phyloP scores from a whole-genome alignment of 2,797 vertebrate species.

The Rallus crepitans region DNA sequence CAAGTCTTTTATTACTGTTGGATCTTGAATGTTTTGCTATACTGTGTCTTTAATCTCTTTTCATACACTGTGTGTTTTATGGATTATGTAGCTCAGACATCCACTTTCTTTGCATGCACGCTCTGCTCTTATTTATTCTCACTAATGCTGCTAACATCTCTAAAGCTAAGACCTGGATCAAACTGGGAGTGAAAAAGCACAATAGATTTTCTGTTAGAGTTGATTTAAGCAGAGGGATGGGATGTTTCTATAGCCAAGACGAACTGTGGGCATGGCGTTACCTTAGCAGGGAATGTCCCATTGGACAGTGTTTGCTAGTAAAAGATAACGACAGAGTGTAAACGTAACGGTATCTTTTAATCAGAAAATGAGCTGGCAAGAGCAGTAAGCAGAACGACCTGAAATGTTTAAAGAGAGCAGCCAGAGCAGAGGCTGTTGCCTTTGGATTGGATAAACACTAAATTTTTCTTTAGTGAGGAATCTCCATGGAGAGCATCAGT shows the following conservation, averaged over 20 bases:
- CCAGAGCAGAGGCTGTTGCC: background rate
- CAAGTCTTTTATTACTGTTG: background rate
- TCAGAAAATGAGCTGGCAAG: background rate
- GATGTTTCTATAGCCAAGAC: background rate
- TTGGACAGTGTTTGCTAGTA: background rate
- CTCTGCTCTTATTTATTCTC: background rate
- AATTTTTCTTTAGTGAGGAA: background rate
- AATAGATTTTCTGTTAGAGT: background rate
- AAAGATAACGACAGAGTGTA: background rate
- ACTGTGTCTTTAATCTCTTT: background rate
- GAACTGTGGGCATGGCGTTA: background rate
- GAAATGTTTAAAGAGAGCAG: background rate
- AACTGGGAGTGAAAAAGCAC: background rate
- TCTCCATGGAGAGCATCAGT: background rate
- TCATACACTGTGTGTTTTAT: background rate
- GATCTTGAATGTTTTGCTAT: background rate
- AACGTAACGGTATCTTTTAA: background rate
- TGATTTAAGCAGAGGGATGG: background rate
- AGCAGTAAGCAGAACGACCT: background rate
- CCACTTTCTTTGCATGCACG: accelerated
- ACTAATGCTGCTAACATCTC: background rate
- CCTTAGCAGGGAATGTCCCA: background rate
- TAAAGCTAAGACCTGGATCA: background rate
- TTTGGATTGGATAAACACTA: background rate
- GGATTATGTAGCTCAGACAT: background rate